A percentile compares a stretch with the other conserved stretches of the same genome.
Evolutionary conservation across 2,113 vertebrate genomes (phyloP).

Genomic region (Podiceps cristatus): DNA sequence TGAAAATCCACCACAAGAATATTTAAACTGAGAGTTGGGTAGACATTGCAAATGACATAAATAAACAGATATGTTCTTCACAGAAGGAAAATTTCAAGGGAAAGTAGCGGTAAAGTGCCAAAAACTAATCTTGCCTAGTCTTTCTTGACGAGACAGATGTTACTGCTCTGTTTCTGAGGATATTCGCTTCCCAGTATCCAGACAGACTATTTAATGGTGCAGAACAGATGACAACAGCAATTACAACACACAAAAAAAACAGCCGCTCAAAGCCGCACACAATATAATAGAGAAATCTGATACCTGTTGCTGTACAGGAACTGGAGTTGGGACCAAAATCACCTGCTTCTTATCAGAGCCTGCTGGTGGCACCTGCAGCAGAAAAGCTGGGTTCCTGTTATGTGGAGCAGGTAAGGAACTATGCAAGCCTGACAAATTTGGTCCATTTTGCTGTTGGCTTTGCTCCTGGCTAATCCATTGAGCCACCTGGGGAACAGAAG

Average conservation of each 20-base stretch:
- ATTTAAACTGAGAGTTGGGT: background rate
- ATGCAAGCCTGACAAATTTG: constrained; percentile 85
- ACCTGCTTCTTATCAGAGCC: constrained; percentile 69
- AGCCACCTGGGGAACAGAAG: constrained; percentile 78
- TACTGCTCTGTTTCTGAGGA: background rate
- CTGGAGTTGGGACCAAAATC: constrained; percentile 52
- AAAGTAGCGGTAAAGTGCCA: background rate
- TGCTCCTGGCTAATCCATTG: constrained; percentile 86
- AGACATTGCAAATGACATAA: background rate
- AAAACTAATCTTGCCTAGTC: background rate
- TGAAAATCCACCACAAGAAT: background rate
- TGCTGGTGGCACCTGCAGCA: constrained; percentile 8
- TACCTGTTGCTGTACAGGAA: constrained; percentile 70
- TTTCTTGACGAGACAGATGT: background rate
- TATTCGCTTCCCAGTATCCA: background rate
- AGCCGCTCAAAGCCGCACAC: background rate
- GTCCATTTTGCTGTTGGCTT: constrained; percentile 86
- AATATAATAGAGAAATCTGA: background rate
- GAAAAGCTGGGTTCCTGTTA: background rate
- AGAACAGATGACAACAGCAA: background rate
- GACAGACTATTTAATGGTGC: background rate
- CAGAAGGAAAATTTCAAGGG: background rate
- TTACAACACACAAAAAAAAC: background rate
- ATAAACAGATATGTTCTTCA: background rate
- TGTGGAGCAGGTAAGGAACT: constrained; percentile 77